Conservation (phyloP, 2,113 vertebrate genomes). For the Odocoileus hemionus region DNA sequence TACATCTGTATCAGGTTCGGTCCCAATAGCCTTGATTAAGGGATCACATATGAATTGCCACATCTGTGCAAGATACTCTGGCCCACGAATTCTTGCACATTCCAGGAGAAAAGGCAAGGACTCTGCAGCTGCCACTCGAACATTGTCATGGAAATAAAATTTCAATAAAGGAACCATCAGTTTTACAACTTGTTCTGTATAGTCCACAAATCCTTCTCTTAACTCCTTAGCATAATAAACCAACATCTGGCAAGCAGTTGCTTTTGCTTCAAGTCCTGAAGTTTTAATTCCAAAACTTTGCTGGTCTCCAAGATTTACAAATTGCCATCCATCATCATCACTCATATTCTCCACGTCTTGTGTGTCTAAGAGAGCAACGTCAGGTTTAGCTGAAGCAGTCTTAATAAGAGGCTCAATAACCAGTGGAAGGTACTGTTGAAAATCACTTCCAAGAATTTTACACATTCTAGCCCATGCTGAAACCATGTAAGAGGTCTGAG, state of each 20-base stretch:
- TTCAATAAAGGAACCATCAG: conserved; percentile 98
- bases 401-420: conserved; percentile 99
- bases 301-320: conserved; percentile 98
- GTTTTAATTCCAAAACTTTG: conserved; percentile 99
- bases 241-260: conserved; percentile 99
- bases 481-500: conserved; percentile 99
- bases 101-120: conserved; percentile 97
- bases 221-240: conserved; percentile 98
- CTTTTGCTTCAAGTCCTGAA: conserved; percentile 98
- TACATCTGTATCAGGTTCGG: conserved; percentile 96
- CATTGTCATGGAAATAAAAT: conserved; percentile 99
- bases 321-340: conserved; percentile 99
- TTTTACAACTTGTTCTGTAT: conserved; percentile 98
- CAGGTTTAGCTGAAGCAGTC: conserved; percentile 98
- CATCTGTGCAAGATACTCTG: conserved; percentile 96
- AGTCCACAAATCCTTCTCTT: conserved; percentile 96
- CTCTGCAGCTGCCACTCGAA: conserved; percentile 96
- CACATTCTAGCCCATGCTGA: conserved; percentile 99
- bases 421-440: conserved; percentile 97
- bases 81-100: conserved; percentile 91
- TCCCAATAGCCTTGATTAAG: conserved; percentile 98
- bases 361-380: conserved; percentile 97
- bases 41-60: conserved; percentile 99
- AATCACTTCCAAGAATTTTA: conserved; percentile 98
- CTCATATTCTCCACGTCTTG: conserved; percentile 99